These are phyloP conservation scores for Cherax destructor DNA, from an alignment of 1,140 invertebrate species.

Conservation along the genomic window DNA sequence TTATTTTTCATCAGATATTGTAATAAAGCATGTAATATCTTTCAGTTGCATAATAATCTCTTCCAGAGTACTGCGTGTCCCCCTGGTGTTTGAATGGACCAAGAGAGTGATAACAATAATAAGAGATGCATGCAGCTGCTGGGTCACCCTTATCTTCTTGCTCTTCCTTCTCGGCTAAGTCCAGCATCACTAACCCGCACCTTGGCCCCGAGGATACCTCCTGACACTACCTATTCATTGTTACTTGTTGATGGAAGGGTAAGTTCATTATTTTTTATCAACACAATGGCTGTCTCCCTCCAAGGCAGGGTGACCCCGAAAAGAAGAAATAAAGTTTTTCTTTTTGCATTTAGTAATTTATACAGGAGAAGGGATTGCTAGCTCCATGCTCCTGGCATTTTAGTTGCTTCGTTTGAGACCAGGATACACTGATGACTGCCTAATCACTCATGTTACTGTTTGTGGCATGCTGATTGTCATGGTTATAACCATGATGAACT, in stretches of 20 bases:
- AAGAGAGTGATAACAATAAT: constrained; percentile 77
- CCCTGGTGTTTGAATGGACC: constrained; percentile 79
- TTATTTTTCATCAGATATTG: not conserved
- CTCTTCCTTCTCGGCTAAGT: constrained; percentile 79
- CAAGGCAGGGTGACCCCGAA: no score
- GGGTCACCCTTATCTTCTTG: constrained; percentile 80
- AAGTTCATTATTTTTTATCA: constrained; percentile 1
- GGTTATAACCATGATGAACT: no score
- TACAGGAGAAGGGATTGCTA: no score
- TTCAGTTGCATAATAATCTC: no score
- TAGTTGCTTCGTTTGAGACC: no score
- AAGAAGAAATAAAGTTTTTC: no score
- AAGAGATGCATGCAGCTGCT: constrained; percentile 78
- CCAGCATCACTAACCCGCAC: constrained; percentile 78
- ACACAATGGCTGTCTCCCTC: no score
- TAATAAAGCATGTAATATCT: not conserved
- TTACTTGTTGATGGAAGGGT: constrained; percentile 70
- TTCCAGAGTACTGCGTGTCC: constrained; percentile 78
- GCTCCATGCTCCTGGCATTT: no score
- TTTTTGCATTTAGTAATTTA: no score
- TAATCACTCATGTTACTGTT: no score
- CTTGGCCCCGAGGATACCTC: constrained; percentile 77
- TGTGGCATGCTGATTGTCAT: no score
- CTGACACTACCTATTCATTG: constrained; percentile 59
- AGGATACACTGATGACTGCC: no score